A percentile compares a stretch with the other conserved stretches of the same genome.
Evolutionary conservation across 2,113 vertebrate genomes (phyloP).

Genomic region (Antennarius striatus): DNA sequence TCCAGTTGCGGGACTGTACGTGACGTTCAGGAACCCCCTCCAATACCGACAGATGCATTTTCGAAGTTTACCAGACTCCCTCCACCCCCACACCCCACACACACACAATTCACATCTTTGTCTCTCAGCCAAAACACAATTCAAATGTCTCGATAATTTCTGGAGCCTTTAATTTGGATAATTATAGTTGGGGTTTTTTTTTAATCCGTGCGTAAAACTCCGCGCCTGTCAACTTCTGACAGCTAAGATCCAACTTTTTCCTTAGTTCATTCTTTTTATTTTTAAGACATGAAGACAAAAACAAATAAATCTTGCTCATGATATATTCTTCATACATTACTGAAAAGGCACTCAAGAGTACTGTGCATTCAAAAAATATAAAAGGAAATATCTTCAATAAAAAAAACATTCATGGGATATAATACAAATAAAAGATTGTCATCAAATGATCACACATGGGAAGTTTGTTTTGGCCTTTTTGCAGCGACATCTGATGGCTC

Average conservation of each 20-base stretch:
- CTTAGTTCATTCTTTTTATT: too few relatives aligned
- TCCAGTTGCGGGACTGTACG: constrained; percentile 27
- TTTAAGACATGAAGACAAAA: too few relatives aligned
- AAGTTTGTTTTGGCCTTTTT: constrained; percentile 50
- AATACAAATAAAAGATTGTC: not conserved
- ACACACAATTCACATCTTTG: too few relatives aligned
- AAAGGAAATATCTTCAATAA: too few relatives aligned
- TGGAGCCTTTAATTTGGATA: constrained; percentile 10
- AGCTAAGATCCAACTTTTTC: not conserved
- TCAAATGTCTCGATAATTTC: constrained; percentile 7
- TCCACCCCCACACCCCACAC: not conserved
- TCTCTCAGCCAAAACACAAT: constrained; percentile 9
- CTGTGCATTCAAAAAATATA: too few relatives aligned
- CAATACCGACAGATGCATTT: constrained; percentile 30
- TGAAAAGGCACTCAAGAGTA: too few relatives aligned
- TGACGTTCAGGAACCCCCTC: constrained; percentile 60
- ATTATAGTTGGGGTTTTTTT: constrained; percentile 22
- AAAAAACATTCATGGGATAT: not conserved
- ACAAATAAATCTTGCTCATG: too few relatives aligned
- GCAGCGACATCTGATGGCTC: not conserved
- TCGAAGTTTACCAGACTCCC: not conserved
- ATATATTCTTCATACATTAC: too few relatives aligned
- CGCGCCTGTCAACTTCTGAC: not conserved
- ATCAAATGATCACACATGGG: not conserved
- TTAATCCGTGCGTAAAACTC: constrained; percentile 25